phyloP scores from a whole-genome alignment of 2,113 vertebrate species.

The Hiodon alosoides region DNA sequence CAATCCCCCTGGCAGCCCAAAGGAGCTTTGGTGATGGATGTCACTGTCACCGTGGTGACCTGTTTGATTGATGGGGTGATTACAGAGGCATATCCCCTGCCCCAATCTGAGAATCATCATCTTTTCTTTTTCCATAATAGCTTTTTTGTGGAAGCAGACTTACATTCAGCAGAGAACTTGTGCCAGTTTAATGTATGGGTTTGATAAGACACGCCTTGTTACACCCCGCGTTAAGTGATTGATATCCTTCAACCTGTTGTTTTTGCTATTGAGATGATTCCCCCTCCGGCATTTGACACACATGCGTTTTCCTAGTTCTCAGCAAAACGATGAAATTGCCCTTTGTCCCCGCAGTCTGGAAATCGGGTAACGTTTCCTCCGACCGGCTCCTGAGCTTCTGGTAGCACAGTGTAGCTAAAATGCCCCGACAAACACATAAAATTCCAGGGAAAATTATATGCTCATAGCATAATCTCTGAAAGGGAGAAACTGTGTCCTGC shows the following conservation, averaged over 20 bases:
- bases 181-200: not conserved
- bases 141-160: not conserved
- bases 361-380: not conserved
- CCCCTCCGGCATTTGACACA: not conserved
- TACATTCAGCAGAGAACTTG: not conserved
- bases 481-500: not conserved
- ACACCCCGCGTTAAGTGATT: not conserved
- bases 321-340: not conserved
- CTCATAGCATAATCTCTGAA: not conserved
- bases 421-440: not conserved
- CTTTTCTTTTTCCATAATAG: constrained; percentile 28
- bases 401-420: constrained; percentile 1
- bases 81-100: constrained; percentile 47
- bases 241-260: constrained; percentile 1
- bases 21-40: constrained; percentile 52
- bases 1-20: constrained; percentile 30
- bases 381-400: not conserved
- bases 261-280: not conserved
- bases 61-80: constrained; percentile 58
- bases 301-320: not conserved
- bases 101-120: constrained; percentile 41
- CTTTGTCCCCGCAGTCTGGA: not conserved
- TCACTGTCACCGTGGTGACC: constrained; percentile 41
- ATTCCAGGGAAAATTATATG: not conserved
- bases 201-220: not conserved